Base-by-base conservation (phyloP, 2,797 vertebrate genomes). In the Gastrophryne carolinensis region DNA sequence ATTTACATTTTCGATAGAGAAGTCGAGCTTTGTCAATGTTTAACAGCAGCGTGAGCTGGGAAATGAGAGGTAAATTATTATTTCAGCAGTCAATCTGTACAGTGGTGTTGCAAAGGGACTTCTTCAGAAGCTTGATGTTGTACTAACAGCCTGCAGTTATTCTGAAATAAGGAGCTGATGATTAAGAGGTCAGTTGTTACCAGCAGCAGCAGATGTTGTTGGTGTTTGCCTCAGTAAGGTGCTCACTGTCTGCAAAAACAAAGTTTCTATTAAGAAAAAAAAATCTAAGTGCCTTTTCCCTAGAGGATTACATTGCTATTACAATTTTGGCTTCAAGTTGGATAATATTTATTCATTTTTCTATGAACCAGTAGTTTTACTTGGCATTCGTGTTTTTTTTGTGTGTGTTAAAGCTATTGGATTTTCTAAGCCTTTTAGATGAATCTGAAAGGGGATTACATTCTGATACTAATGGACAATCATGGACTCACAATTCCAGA, bases 111-210 rank as follows among this genome's bases (percentile, higher is more conserved):
- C 35, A 82, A 75, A 80, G n/a, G 8, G 71, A 63, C 54, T 81
- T 73, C 61, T 80, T 24, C 4, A 85, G 67, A 80, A 80, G 69
- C 78, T 75, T 64, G 44, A 0, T 57, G 21, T 72, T 79, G 50
- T 62, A 80, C 76, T 86, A 83, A 81, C 21, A 84, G 65, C 72
- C 76, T 75, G 24, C 66, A 83, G 72, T 69, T 71, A 80, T 85
- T 81, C 79, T 80, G 65, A 83, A 81, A 83, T 61, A 81, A 84
- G 79, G 15, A 80, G 24, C 44, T 86, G 78, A 35, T 81, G 76
- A 85, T 87, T 83, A 86, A 86, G 82, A 82, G 72, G 82, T 86
- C 82, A 82, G 44, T 78, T 80, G 44, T 81, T 81, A 82, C 73
- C 58, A 83, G 52, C 44, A 80, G 79, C 78, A 81, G 82, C 84